Base-by-base conservation (phyloP, 1,140 invertebrate species). In the Aphelinus certus region DNA sequence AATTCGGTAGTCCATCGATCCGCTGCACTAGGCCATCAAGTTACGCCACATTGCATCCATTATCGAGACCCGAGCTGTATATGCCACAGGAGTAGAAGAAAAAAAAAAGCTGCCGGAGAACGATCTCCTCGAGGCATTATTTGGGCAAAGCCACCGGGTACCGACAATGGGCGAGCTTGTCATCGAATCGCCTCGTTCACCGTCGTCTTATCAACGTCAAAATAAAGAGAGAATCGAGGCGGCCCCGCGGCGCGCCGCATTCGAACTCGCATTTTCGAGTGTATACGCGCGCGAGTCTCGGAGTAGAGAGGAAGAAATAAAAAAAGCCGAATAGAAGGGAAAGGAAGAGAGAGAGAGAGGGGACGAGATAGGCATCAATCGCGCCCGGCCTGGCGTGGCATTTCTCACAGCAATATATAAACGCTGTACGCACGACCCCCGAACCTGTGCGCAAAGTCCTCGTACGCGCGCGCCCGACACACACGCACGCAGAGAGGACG, bases 321-420 rank as follows among this genome's bases (percentile, higher is more conserved):
- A 60, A 60, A 60, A 60, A 26, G 56, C 49, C 9, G 46, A 53
- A 53, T 9, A 9, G 51, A 7, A 61, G 55, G 3, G 53, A 2
- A 73, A 53, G 9, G 9, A 53, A 46, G 6, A 73, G 62, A 62
- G 62, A 62, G 55, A 53, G 9, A 53, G 66, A 61, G 42, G 55
- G 26, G 55, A 60, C n/a, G 46, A 75, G 73, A 75, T 75, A 75
- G 55, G 61, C 67, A 75, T 75, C 73, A 63, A 71, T 75, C 68
- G 62, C 62, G 68, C n/a, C 43, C 55, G 66, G 53, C 68, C 62
- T 61, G 58, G 67, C 68, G 73, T 71, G 53, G 73, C 48, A 49
- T 71, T 71, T 75, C 73, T 75, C 73, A 71, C 73, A 71, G 62
- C 56, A 65, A 75, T 26, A 72, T 53, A 9, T 53, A 53, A 6